Evolutionary conservation across 2,113 vertebrate species (phyloP).

Genomic region (Hydrochoerus hydrochaeris): DNA sequence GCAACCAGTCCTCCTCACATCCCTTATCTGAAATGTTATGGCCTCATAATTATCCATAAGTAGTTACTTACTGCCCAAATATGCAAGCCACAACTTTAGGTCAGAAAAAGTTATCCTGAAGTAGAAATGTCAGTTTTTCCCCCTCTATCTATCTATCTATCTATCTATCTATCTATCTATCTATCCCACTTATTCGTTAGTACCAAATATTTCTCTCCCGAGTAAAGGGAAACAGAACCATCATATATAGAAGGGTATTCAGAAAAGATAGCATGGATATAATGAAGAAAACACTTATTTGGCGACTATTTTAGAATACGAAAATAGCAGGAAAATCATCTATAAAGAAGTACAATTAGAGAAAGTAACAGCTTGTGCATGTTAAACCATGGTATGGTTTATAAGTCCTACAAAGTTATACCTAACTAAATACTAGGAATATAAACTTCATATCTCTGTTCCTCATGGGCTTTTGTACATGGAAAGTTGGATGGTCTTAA

Average conservation of each 20-base stretch:
- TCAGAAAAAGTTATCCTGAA: neutral
- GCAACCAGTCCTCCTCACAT: neutral
- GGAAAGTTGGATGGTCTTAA: neutral
- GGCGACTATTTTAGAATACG: neutral
- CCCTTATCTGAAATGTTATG: neutral
- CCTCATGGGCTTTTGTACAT: neutral
- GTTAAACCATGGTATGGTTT: neutral
- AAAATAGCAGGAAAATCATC: conserved; percentile 1
- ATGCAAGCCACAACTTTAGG: conserved; percentile 9
- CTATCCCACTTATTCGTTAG: neutral
- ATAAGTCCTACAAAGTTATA: neutral
- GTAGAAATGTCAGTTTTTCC: neutral
- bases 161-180: neutral
- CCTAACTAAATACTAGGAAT: neutral
- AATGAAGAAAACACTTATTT: neutral
- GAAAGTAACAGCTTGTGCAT: neutral
- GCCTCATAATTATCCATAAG: neutral
- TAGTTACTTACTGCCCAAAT: neutral
- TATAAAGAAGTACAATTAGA: neutral
- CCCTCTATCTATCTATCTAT: conserved; percentile 1
- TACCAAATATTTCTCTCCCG: neutral
- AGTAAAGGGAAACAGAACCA: neutral
- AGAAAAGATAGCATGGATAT: neutral
- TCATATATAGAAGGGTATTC: neutral
- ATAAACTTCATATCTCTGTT: neutral